Conservation (phyloP, 2,888 invertebrate species). For the Sarcophaga caerulescens region DNA sequence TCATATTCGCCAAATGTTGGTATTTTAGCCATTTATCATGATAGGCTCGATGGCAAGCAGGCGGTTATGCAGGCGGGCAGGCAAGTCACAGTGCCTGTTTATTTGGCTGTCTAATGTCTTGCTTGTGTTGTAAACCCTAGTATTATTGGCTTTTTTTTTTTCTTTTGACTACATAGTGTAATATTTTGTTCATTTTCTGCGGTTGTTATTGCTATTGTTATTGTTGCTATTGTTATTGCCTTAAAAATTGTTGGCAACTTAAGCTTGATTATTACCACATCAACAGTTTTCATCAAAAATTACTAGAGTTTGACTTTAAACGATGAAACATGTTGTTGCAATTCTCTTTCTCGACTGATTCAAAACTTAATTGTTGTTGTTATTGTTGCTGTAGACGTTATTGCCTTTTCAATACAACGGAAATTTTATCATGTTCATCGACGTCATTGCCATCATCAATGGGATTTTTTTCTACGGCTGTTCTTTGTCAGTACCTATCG, state of each 20-base stretch:
- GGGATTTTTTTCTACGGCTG: constrained; percentile 41
- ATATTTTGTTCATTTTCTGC: constrained; percentile 35
- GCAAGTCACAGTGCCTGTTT: neutral
- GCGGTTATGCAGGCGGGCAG: neutral
- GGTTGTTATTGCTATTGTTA: constrained; percentile 16
- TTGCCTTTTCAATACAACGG: constrained; percentile 41
- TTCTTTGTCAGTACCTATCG: neutral
- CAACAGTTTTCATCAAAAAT: constrained; percentile 67
- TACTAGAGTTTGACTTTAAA: constrained; percentile 40
- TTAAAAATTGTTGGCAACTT: neutral
- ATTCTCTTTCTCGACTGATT: neutral
- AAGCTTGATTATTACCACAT: constrained; percentile 67
- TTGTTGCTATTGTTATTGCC: constrained; percentile 10
- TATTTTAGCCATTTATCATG: constrained; percentile 65
- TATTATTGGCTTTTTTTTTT: constrained; percentile 37
- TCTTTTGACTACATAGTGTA: constrained; percentile 39
- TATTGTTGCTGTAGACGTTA: constrained; percentile 21
- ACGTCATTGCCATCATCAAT: constrained; percentile 64
- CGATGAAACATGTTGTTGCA: constrained; percentile 50
- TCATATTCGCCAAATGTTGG: constrained; percentile 65
- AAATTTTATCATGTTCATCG: constrained; percentile 65
- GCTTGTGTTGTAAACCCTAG: constrained; percentile 53
- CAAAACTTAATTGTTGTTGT: constrained; percentile 6
- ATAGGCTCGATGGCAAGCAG: constrained; percentile 38
- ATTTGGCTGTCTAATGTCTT: constrained; percentile 46